phyloP scores from a whole-genome alignment of 2,797 vertebrate genomes.

The Neosilurus mollespiculum region DNA sequence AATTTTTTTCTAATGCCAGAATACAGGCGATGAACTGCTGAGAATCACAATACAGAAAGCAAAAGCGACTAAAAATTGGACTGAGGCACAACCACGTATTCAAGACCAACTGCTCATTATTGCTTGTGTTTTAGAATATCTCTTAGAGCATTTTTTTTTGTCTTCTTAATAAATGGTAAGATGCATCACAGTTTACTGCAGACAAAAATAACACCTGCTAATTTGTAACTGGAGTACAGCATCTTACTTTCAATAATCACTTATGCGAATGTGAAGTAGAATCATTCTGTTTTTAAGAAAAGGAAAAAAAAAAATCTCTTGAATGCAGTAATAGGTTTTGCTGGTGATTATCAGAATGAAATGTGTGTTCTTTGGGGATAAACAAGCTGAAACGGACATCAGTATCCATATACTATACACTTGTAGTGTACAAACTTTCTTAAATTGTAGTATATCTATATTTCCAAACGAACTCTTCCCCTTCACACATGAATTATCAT shows the following conservation, averaged over 20 bases:
- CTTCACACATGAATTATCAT: slow-evolving; percentile 31
- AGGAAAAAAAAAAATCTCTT: slow-evolving; percentile 30
- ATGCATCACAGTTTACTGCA: slow-evolving; percentile 56
- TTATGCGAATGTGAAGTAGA: slow-evolving; percentile 18
- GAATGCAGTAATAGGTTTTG: slow-evolving; percentile 60
- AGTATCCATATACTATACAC: slow-evolving; percentile 42
- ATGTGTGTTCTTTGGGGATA: slow-evolving; percentile 73
- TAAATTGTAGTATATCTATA: slow-evolving; percentile 43
- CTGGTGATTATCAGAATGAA: slow-evolving; percentile 78
- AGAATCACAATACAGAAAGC: slow-evolving; percentile 18
- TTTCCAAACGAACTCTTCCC: slow-evolving; percentile 39
- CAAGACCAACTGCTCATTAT: slow-evolving; percentile 69
- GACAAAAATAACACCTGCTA: slow-evolving; percentile 51
- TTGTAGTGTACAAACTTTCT: slow-evolving; percentile 45
- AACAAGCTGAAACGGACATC: slow-evolving; percentile 64
- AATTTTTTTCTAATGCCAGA: slow-evolving; percentile 21
- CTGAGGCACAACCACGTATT: slow-evolving; percentile 54
- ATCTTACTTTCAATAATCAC: slow-evolving; percentile 2
- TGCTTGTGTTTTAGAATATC: slow-evolving; percentile 67
- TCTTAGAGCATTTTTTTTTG: slow-evolving; percentile 44
- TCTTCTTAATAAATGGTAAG: slow-evolving; percentile 45
- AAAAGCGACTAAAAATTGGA: slow-evolving; percentile 23
- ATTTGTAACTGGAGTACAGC: slow-evolving; percentile 39
- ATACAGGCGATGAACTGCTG: slow-evolving; percentile 22
- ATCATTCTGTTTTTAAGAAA: slow-evolving; percentile 1